Percentiles rank a stretch among this genome's conserved stretches.
Conservation (phyloP, 2,888 invertebrate genomes). For the Scaptodrosophila latifasciaeformis region DNA sequence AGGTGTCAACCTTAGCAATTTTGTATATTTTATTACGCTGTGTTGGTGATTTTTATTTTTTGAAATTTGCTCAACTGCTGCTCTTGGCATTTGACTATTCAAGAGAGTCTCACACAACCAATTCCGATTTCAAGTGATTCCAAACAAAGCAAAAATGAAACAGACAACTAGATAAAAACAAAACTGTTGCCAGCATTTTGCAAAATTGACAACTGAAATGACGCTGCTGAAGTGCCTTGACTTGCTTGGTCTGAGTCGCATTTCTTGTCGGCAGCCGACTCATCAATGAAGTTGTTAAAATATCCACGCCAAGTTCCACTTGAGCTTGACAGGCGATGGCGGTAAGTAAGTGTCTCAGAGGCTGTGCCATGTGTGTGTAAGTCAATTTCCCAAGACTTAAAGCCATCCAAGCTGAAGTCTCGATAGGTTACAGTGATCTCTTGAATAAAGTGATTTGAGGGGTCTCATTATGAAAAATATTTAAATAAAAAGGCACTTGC, state of each 20-base stretch:
- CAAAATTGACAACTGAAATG: slow-evolving; percentile 53
- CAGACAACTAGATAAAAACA: too few species aligned
- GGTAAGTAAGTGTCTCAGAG: too few species aligned
- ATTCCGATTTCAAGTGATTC: slow-evolving; percentile 50
- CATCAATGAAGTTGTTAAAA: slow-evolving; percentile 61
- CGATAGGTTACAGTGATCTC: slow-evolving; percentile 41
- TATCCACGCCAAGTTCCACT: slow-evolving; percentile 57
- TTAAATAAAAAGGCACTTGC: too few species aligned
- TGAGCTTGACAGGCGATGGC: slow-evolving; percentile 39
- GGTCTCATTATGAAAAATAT: too few species aligned
- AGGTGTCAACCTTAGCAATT: slow-evolving; percentile 62
- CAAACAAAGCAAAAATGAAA: slow-evolving; percentile 9
- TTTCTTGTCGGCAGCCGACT: slow-evolving; percentile 4
- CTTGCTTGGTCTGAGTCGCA: too few species aligned
- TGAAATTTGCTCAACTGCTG: slow-evolving; percentile 19
- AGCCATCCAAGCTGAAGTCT: slow-evolving; percentile 33
- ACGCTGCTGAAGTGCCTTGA: slow-evolving; percentile 3
- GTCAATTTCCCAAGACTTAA: slow-evolving; percentile 31
- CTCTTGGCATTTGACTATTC: slow-evolving; percentile 20
- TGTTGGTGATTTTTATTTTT: slow-evolving; percentile 12
- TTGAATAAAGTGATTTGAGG: too few species aligned
- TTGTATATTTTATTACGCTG: slow-evolving; percentile 14
- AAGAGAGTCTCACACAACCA: slow-evolving; percentile 20
- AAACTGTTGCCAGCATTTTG: slow-evolving; percentile 26
- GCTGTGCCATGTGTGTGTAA: slow-evolving; percentile 14